These are phyloP conservation scores for Agrochola macilenta DNA, from an alignment of 2,888 invertebrate species.

Conservation along the genomic window DNA sequence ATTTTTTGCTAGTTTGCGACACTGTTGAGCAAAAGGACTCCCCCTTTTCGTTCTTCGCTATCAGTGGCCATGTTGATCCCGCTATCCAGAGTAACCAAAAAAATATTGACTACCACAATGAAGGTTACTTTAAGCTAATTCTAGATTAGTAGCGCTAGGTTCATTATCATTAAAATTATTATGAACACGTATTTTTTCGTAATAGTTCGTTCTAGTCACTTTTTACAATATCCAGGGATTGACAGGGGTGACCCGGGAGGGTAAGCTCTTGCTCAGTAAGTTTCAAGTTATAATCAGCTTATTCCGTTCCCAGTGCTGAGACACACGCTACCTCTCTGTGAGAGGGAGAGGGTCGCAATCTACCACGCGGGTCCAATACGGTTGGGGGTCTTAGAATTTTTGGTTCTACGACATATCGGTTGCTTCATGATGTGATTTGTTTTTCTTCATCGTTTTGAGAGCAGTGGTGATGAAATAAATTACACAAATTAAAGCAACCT, in stretches of 20 bases:
- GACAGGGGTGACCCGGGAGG: background rate
- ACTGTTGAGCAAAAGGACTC: background rate
- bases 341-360: too few relatives aligned
- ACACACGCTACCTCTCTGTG: background rate
- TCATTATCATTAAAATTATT: background rate
- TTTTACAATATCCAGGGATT: background rate
- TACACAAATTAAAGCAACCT: too few relatives aligned
- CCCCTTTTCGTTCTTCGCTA: background rate
- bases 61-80: background rate
- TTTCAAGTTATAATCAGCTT: background rate
- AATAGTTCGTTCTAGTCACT: background rate
- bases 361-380: too few relatives aligned
- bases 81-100: background rate
- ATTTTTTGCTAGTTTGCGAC: background rate
- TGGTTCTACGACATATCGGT: too few relatives aligned
- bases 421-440: too few relatives aligned
- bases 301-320: background rate
- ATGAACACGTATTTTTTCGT: background rate
- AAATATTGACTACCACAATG: background rate
- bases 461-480: background rate
- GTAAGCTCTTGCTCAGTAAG: background rate
- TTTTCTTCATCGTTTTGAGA: background rate
- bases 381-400: too few relatives aligned
- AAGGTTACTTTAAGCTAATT: background rate
- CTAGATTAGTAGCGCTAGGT: background rate